Base-by-base conservation (phyloP, 2,888 invertebrate species). In the Nineta flava region DNA sequence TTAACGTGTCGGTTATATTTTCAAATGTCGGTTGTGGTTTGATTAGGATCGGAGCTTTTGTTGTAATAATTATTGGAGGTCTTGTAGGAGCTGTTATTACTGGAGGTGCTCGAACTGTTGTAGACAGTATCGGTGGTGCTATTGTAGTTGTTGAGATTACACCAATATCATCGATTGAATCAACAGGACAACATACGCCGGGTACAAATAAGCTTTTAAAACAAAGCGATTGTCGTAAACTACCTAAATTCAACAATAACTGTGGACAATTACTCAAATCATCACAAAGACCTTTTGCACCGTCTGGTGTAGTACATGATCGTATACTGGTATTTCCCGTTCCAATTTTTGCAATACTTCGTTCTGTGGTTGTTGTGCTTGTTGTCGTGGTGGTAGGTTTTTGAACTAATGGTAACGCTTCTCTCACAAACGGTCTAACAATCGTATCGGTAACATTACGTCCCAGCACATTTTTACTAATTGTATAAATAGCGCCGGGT, bases 131-230 rank as follows among this genome's bases (percentile, higher is more conserved):
- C 35, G 48, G 45, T 15, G 13, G n/a, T n/a, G 47, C 43, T 32
- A 51, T 47, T 19, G 32, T 42, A 31, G 43, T 45, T 9, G 38
- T 38, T 16, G 19, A 4, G 65, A 48, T 60, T n/a, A 66, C 61
- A 3, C 69, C 60, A 1, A 62, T 69, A 58, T 70, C 71, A 58
- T 71, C 66, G 9, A 65, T 57, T 0, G 92, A 92, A 64, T 71
- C 67, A 9, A 65, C 57, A 0, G 92, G 92, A 64, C 93, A 93
- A 61, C 93, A 93, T 2, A 93, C 92, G 1, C 93, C 93, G 1
- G 93, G 93, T 2, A 88, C 86, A 60, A 92, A 91, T 2, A 92
- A 72, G 54, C 86, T 87, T 68, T 92, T 91, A 61, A 93, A 93
- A 61, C 93, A 93, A 9, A 93, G 71, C 0, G 91, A 91, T 60